Evolutionary conservation across 2,888 invertebrate genomes (phyloP), one percentile per base, ranked within the genome.

Genomic region (Hirtodrosophila cameraria): DNA sequence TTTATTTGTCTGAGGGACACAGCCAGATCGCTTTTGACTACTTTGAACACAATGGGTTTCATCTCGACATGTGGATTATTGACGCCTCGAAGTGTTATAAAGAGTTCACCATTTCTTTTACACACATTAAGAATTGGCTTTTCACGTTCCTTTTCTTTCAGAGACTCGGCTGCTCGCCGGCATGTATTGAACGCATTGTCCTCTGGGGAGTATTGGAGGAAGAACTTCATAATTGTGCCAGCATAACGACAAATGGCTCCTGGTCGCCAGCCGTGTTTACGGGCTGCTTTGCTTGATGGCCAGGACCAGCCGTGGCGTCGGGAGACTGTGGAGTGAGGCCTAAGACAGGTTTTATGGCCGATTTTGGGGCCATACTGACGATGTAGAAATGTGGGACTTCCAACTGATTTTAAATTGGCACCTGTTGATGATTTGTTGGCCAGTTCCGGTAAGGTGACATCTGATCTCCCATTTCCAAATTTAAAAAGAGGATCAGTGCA

Each of bases 281-380:
- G 68, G 0, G 86, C 88, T 12, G 61, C 49, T 0, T 69, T 70
- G 13, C 84, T 75, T 1, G 71, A 50, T 7, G 76, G 93, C 94
- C 94, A 95, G 12, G 93, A 86, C 94, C 94, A 95, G 0, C 94
- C 94, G 93, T 94, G 94, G 16, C 91, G 89, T 0, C 92, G 89
- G 0, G 94, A 94, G 0, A 94, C 94, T n/a, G n/a, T n/a, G n/a
- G n/a, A n/a, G n/a, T n/a, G 1, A 91, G 89, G 25, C 89, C 84
- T 92, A 1, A 92, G 87, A 75, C 94, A 94, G 43, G 90, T 86
- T 59, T 92, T 93, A 74, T 94, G 94, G 0, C 94, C 0, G 92
- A 92, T 88, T 9, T 91, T 90, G 0, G 91, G 27, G 0, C 9
- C 4, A 0, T 1, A 12, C 0, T 33, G 39, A 5, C 72, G 70